A percentile compares a stretch with the other conserved stretches of the same genome.
Conservation (phyloP, 2,113 vertebrate genomes). For the Chionis minor region DNA sequence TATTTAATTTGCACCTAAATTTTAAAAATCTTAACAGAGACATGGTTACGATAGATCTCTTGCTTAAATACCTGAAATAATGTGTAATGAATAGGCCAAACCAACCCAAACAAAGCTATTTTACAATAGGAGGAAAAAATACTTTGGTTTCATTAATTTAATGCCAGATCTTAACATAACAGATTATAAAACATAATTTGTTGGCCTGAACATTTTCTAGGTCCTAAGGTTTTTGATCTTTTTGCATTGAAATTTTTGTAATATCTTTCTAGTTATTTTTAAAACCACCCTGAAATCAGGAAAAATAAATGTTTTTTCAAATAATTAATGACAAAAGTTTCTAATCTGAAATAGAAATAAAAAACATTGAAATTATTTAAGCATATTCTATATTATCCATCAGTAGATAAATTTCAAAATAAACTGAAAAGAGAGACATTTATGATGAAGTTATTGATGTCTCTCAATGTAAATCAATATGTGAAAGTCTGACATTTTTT, state of each 20-base stretch:
- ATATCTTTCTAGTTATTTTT: neutral
- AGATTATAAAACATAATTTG: neutral
- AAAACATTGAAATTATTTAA: neutral
- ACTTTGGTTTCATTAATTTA: neutral
- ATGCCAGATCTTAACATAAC: neutral
- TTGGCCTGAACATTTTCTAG: neutral
- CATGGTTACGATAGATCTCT: neutral
- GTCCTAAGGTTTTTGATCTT: neutral
- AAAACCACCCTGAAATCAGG: neutral
- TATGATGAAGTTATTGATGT: neutral
- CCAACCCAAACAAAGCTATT: neutral
- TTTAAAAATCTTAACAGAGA: neutral
- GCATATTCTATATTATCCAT: accelerated
- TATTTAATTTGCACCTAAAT: neutral
- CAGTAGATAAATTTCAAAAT: neutral
- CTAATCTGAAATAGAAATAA: neutral
- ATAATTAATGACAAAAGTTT: neutral
- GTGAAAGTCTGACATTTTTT: neutral
- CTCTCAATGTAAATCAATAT: neutral
- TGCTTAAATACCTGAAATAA: neutral
- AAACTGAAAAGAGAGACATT: neutral
- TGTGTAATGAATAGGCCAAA: neutral
- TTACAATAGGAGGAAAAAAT: neutral
- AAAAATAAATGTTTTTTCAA: accelerated
- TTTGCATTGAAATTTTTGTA: neutral